A percentile compares a stretch with the other conserved stretches of the same genome.
Conservation (phyloP, 2,797 vertebrate species). For the Tragopan temminckii region DNA sequence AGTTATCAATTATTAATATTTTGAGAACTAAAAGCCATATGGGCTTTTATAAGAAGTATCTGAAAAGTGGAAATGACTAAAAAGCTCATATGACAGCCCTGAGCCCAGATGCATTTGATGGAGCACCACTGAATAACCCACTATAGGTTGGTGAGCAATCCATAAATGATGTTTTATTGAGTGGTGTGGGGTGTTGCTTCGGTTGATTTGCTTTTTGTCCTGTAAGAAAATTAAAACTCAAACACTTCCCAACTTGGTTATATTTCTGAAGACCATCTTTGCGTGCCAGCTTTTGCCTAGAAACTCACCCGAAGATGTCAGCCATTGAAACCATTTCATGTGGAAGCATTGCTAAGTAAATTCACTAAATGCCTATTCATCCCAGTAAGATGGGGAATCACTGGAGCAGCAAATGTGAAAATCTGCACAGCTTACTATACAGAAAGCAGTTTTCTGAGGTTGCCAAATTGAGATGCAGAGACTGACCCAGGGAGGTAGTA, state of each 20-base stretch:
- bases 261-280: constrained; percentile 69
- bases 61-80: background rate
- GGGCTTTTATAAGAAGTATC: background rate
- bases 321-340: constrained; percentile 83
- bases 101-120: background rate
- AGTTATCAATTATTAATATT: constrained; percentile 31
- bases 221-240: constrained; percentile 43
- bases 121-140: background rate
- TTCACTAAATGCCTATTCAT: constrained; percentile 84
- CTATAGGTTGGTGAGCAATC: background rate
- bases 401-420: constrained; percentile 83
- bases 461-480: constrained; percentile 72
- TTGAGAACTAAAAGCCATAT: constrained; percentile 31
- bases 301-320: constrained; percentile 73
- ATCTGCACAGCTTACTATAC: constrained; percentile 73
- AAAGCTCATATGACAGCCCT: background rate
- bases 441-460: constrained; percentile 69
- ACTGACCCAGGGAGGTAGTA: constrained; percentile 65
- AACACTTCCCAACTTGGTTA: constrained; percentile 25
- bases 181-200: background rate
- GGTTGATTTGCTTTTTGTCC: constrained; percentile 38
- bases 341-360: constrained; percentile 86
- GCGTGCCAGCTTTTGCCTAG: constrained; percentile 30
- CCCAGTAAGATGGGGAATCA: constrained; percentile 73
- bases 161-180: background rate